These are phyloP conservation scores for Xiphophorus couchianus DNA, from an alignment of 2,113 vertebrate species.

Conservation along the genomic window DNA sequence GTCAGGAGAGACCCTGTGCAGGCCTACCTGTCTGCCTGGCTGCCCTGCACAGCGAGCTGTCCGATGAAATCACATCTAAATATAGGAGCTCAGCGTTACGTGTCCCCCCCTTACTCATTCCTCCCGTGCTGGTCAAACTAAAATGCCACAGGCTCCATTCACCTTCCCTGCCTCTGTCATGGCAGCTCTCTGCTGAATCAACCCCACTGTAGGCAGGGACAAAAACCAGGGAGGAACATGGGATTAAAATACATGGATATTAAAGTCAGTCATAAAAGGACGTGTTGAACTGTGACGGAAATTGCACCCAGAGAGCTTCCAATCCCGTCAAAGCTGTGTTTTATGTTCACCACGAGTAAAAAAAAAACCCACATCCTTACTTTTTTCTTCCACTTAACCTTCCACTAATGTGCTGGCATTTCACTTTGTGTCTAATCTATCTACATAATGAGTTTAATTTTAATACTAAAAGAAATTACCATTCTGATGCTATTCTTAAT, in stretches of 20 bases:
- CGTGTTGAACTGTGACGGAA: neutral
- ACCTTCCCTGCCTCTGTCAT: constrained; percentile 47
- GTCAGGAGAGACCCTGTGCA: constrained; percentile 27
- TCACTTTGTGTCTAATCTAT: no score
- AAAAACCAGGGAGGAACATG: constrained; percentile 12
- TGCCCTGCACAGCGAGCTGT: constrained; percentile 38
- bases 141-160: constrained; percentile 56
- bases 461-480: no score
- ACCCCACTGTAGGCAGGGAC: constrained; percentile 35
- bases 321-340: neutral
- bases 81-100: constrained; percentile 10
- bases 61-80: constrained; percentile 45
- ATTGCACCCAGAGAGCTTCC: neutral
- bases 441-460: no score
- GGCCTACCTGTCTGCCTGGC: constrained; percentile 32
- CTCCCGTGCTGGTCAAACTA: neutral
- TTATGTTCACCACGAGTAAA: neutral
- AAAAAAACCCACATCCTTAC: no score
- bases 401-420: neutral
- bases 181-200: constrained; percentile 36
- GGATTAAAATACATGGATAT: neutral
- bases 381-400: neutral
- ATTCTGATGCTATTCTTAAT: neutral
- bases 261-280: neutral
- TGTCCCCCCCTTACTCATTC: neutral